Evolutionary conservation across 2,888 invertebrate genomes (phyloP), one percentile per base, ranked within the genome.

Genomic region (Hirtodrosophila cameraria): DNA sequence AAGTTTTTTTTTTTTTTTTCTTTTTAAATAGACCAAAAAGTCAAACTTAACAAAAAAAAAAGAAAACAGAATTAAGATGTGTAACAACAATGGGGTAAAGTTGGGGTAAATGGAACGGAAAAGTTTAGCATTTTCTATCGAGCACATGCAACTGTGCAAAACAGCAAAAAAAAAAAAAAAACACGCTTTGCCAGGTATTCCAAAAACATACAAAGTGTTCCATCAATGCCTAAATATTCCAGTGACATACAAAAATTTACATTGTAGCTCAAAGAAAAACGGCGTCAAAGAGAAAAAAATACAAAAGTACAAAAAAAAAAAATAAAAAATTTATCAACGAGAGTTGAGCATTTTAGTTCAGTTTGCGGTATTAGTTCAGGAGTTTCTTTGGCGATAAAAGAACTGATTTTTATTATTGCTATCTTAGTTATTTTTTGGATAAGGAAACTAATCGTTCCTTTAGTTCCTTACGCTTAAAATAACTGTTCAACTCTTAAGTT

Each of bases 191-290:
- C 31, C 64, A 58, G 64, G 52, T 67, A 23, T 23, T 6, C 23
- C 2, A 20, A 23, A 50, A 16, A 46, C 48, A 18, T 23, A 46
- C 48, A 18, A 38, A 15, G 36, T 33, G 16, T 28, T 35, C 20
- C 36, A 36, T 57, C 59, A 58, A 48, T 53, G 54, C 41, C 54
- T 50, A 55, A 72, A 54, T 77, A 55, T 68, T 31, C 55, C 62
- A 63, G 64, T 77, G 68, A 75, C 75, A 63, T 70, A 38, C n/a
- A n/a, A 50, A 75, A 74, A 68, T 81, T 68, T 77, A 61, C 67
- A 70, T 84, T 66, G 69, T 35, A 13, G 49, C 69, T 78, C 45
- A 68, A 64, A 61, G 57, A 41, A 48, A 46, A 61, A 52, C 35
- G 18, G 15, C 18, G 23, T n/a, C 33, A 15, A 48, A 35, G 27